Evolutionary conservation across 1,140 invertebrate species (phyloP), one percentile per base, ranked within the genome.

Genomic region (Trichonephila inaurata): DNA sequence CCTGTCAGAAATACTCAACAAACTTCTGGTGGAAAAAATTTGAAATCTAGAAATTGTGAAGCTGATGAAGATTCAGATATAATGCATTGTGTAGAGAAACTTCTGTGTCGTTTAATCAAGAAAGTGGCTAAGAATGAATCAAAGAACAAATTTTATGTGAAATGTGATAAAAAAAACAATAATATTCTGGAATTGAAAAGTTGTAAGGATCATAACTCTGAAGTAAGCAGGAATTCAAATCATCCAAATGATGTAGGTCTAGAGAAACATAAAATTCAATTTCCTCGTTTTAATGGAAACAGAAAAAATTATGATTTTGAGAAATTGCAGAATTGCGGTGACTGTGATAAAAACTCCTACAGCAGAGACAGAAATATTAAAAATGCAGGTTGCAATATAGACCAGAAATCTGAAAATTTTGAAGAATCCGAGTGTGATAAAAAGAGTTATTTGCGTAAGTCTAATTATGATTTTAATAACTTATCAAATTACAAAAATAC

Each of bases 111-210:
- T 6, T 14, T 92, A 5, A 87, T 87, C n/a, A 92, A 92, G n/a
- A 92, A 92, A 69, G 83, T 92, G 12, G 44, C 16, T 24, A 92
- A 92, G 60, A 64, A 4, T 51, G 51, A 69, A 85, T 64, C 40
- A 51, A 91, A 91, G 40, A 85, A n/a, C n/a, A 85, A 85, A 24
- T 61, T 85, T 19, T 88, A 66, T 88, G 19, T 44, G 21, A 21
- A 62, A 66, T 51, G 40, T 85, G 44, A 85, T 85, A 60, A 60
- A 85, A 85, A 61, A 28, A 85, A 60, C n/a, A 85, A 85, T 85
- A 85, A 85, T 60, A 12, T 61, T 85, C 58, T 60, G 8, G 51
- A 24, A 60, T 51, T 85, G 28, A 85, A 85, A 40, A 77, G 72
- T 18, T 77, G 72, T 16, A 85, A 85, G 28, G 58, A 85, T n/a